phyloP scores from a whole-genome alignment of 2,797 vertebrate species.

The Acipenser ruthenus region DNA sequence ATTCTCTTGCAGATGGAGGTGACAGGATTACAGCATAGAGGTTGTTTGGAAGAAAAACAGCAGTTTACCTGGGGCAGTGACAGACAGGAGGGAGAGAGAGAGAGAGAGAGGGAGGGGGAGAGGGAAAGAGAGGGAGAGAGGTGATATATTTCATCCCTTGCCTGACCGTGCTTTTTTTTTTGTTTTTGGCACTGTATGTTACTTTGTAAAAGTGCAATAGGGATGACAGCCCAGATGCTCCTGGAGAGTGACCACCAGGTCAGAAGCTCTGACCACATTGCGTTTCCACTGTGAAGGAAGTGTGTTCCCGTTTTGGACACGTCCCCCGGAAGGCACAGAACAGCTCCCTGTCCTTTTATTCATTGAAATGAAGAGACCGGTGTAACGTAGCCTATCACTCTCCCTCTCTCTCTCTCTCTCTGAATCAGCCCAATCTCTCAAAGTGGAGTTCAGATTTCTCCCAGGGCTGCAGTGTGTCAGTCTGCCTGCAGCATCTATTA shows the following conservation, averaged over 20 bases:
- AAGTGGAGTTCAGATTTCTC: constrained; percentile 7
- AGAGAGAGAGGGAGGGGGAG: constrained; percentile 7
- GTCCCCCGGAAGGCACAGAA: no score
- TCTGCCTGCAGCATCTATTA: constrained; percentile 1
- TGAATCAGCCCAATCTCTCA: constrained; percentile 32
- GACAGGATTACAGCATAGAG: constrained; percentile 13
- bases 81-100: constrained; percentile 11
- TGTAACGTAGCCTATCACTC: constrained; percentile 42
- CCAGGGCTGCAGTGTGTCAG: not conserved
- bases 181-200: constrained; percentile 29
- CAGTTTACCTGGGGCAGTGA: constrained; percentile 1
- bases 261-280: no score
- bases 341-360: constrained; percentile 32
- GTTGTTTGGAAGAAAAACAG: constrained; percentile 15
- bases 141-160: not conserved
- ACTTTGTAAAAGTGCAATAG: constrained; percentile 2
- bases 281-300: no score
- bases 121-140: not conserved
- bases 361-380: constrained; percentile 28
- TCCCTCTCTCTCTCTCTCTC: constrained; percentile 41
- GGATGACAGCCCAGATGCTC: no score
- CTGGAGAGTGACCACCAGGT: no score
- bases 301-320: no score
- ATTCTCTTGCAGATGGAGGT: constrained; percentile 18
- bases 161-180: no score